Conservation (phyloP, 1,140 invertebrate species). For the Littorina saxatilis region DNA sequence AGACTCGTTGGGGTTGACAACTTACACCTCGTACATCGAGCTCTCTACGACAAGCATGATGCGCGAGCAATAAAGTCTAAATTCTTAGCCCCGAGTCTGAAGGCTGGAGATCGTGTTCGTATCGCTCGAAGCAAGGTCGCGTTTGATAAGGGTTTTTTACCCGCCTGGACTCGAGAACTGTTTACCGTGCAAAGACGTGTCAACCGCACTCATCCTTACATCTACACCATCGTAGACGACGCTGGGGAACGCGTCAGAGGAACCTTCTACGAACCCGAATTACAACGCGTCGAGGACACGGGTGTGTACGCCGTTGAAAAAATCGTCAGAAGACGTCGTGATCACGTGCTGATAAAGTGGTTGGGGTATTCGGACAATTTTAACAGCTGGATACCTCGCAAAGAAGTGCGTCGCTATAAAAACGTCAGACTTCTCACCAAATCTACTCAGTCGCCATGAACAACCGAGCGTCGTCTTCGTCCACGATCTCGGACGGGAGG, state of each 20-base stretch:
- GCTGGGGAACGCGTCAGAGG: not conserved
- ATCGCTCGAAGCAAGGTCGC: not conserved
- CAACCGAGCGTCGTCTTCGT: not conserved
- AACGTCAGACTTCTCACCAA: not conserved
- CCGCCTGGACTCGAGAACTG: not conserved
- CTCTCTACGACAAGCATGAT: not conserved
- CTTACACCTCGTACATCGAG: not conserved
- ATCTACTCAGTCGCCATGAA: not conserved
- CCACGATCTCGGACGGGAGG: not conserved
- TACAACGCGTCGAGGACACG: not conserved
- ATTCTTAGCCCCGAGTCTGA: too few species aligned
- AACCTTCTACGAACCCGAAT: not conserved
- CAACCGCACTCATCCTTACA: not conserved
- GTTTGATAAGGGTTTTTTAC: not conserved
- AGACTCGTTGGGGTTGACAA: constrained; percentile 46
- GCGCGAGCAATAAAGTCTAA: not conserved
- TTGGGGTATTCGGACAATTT: not conserved
- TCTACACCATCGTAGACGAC: not conserved
- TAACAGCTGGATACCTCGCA: not conserved
- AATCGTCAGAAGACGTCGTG: not conserved
- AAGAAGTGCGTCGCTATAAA: not conserved
- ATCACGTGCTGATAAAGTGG: not conserved
- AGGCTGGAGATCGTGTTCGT: constrained; percentile 3
- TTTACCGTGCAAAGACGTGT: constrained; percentile 7
- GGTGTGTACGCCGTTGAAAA: not conserved